phyloP scores from a whole-genome alignment of 2,113 vertebrate genomes.

The Muntiacus reevesi region DNA sequence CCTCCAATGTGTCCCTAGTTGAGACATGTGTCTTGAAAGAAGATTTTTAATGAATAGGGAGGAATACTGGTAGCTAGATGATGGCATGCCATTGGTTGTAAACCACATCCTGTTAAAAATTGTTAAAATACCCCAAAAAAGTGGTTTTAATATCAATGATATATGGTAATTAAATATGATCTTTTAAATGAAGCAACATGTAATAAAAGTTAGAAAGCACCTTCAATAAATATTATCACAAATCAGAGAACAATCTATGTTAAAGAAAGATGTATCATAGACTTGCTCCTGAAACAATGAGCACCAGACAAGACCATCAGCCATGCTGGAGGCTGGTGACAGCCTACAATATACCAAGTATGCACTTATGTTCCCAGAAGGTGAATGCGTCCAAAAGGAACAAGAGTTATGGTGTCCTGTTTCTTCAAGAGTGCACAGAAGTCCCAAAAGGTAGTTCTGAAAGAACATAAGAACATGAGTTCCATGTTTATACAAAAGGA shows the following conservation, averaged over 20 bases:
- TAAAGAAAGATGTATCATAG: neutral
- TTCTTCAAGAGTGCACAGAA: neutral
- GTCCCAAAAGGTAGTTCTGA: neutral
- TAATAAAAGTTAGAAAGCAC: neutral
- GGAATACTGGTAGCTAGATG: neutral
- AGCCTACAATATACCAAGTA: neutral
- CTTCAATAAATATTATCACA: neutral
- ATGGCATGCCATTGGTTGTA: neutral
- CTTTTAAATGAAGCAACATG: neutral
- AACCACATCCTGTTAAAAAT: slow-evolving; percentile 16
- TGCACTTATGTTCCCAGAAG: neutral
- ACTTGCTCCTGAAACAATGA: neutral
- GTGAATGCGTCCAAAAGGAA: neutral
- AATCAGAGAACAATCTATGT: neutral
- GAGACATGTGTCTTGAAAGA: neutral
- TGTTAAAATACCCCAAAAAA: neutral
- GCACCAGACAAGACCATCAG: neutral
- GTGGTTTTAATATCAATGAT: neutral
- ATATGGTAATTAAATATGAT: neutral
- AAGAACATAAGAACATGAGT: neutral
- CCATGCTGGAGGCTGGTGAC: neutral
- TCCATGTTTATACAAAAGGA: neutral
- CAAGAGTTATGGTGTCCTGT: neutral
- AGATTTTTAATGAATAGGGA: neutral
- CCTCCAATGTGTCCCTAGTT: neutral